Conservation (phyloP, 2,888 invertebrate species). For the Bimastos eiseni region DNA sequence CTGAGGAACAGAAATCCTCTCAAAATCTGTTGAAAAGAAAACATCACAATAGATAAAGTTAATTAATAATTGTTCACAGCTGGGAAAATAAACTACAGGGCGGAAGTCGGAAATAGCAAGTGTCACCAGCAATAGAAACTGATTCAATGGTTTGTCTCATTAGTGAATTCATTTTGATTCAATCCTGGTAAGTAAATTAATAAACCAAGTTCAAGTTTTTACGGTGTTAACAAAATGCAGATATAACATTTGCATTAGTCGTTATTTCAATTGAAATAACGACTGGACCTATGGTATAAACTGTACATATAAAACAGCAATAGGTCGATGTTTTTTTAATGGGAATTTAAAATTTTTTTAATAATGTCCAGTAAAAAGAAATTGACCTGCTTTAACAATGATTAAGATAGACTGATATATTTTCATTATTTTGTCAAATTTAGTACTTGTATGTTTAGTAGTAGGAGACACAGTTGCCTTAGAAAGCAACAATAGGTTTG, state of each 20-base stretch:
- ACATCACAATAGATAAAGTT: not conserved
- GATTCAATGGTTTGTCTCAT: not conserved
- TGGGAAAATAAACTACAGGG: not conserved
- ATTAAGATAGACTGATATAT: too few species aligned
- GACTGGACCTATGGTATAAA: not conserved
- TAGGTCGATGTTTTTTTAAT: not conserved
- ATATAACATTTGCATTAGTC: not conserved
- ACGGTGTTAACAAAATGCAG: not conserved
- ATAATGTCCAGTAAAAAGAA: not conserved
- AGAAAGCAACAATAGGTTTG: too few species aligned
- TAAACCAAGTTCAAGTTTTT: not conserved
- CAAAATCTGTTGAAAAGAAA: slow-evolving; percentile 69
- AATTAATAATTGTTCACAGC: not conserved
- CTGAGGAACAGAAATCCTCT: slow-evolving; percentile 96
- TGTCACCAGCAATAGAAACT: not conserved
- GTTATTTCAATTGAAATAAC: not conserved
- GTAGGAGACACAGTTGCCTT: too few species aligned
- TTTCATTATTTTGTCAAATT: too few species aligned
- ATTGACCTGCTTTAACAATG: slow-evolving; percentile 66
- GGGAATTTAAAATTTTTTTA: not conserved
- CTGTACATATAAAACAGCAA: too few species aligned
- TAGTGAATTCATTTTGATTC: not conserved
- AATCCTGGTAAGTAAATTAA: not conserved
- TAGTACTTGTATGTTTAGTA: too few species aligned
- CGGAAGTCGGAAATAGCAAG: not conserved